Conservation (phyloP, 2,113 vertebrate genomes). For the Charadrius vociferus region DNA sequence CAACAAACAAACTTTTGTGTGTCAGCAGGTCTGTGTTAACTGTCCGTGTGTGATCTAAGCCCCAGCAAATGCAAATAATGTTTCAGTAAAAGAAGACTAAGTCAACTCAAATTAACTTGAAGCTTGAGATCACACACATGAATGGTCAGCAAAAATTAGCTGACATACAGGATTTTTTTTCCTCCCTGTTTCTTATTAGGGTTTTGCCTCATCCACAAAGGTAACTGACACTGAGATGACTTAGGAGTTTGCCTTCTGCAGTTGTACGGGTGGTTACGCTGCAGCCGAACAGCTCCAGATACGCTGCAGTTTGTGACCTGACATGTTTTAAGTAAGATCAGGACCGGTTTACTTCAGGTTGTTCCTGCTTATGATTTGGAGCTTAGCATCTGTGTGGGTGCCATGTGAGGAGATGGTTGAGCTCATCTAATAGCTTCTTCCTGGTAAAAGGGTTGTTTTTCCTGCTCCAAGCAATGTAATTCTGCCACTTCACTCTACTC, state of each 20-base stretch:
- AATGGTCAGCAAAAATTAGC: not conserved
- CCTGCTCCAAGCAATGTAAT: not conserved
- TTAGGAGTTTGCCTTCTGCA: not conserved
- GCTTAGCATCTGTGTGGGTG: not conserved
- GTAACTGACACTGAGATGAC: not conserved
- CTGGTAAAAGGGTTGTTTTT: not conserved
- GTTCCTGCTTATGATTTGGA: not conserved
- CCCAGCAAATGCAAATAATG: not conserved
- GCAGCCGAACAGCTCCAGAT: not conserved
- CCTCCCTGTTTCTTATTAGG: not conserved
- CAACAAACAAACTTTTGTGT: not conserved
- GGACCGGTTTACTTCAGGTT: not conserved
- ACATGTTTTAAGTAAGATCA: not conserved
- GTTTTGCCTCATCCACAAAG: not conserved
- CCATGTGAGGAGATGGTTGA: not conserved
- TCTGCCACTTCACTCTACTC: not conserved
- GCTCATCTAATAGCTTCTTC: not conserved
- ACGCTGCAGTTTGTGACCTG: not conserved
- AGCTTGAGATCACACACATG: not conserved
- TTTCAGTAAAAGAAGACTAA: not conserved
- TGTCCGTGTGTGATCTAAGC: not conserved
- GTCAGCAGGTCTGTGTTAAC: not conserved
- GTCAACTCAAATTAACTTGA: not conserved
- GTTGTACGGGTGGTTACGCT: not conserved
- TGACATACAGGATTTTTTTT: not conserved